phyloP scores from a whole-genome alignment of 2,113 vertebrate species.

The Albula glossodonta region DNA sequence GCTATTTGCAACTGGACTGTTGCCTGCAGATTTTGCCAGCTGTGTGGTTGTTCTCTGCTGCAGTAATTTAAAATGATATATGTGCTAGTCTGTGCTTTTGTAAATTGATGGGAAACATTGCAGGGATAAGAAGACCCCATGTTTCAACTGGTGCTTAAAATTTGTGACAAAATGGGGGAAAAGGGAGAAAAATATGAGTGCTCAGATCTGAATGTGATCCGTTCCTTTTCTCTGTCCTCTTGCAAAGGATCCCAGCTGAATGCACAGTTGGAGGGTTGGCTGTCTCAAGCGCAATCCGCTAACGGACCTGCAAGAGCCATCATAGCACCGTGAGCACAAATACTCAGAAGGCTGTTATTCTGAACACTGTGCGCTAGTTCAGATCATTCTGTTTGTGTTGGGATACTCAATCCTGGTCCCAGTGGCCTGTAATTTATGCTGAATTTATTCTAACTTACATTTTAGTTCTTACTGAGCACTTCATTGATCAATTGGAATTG shows the following conservation, averaged over 20 bases:
- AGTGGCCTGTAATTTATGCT: too few species aligned
- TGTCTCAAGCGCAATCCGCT: constrained; percentile 93
- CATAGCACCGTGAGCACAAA: constrained; percentile 90
- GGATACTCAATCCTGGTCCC: too few species aligned
- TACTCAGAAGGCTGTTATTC: background rate
- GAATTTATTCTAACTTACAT: too few species aligned
- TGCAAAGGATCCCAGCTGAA: constrained; percentile 92
- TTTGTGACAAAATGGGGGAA: background rate
- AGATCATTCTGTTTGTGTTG: too few species aligned
- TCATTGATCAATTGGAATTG: too few species aligned
- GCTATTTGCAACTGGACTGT: too few species aligned
- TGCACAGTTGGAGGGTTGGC: constrained; percentile 94
- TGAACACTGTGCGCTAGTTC: too few species aligned
- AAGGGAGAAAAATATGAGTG: background rate
- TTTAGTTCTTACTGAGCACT: too few species aligned
- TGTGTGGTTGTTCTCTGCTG: background rate
- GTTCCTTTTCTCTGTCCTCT: background rate
- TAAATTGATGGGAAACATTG: background rate
- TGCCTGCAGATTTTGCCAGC: too few species aligned
- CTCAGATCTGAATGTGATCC: background rate
- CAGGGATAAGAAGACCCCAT: too few species aligned
- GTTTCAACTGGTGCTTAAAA: too few species aligned
- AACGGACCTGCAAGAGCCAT: constrained; percentile 97
- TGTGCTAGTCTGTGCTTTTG: background rate
- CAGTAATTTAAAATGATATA: background rate